phyloP scores from a whole-genome alignment of 2,113 vertebrate species.

The Columbina picui region DNA sequence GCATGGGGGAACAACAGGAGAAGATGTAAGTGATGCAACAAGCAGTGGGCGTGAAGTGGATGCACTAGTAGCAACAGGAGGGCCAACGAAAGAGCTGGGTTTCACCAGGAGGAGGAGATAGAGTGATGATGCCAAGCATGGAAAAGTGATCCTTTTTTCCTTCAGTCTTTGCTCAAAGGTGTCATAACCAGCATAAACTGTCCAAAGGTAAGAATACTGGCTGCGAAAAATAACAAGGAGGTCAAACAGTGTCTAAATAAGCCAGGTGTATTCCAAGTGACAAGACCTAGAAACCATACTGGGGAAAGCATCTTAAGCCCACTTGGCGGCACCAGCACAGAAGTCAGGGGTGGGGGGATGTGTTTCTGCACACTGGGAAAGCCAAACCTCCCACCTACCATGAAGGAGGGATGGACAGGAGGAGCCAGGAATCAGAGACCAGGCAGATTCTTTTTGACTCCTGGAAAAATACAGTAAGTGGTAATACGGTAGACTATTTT shows the following conservation, averaged over 20 bases:
- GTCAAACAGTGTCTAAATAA: not conserved
- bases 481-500: constrained; percentile 7
- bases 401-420: not conserved
- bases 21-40: constrained; percentile 21
- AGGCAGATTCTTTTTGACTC: not conserved
- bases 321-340: fast-evolving
- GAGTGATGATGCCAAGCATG: not conserved
- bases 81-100: not conserved
- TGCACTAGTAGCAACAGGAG: not conserved
- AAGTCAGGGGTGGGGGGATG: not conserved
- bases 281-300: not conserved
- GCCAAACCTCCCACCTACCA: not conserved
- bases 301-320: not conserved
- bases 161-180: not conserved
- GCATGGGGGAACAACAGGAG: not conserved
- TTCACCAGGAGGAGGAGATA: not conserved
- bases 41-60: not conserved
- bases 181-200: not conserved
- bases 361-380: not conserved
- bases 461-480: constrained; percentile 36
- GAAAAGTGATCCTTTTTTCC: not conserved
- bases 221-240: not conserved
- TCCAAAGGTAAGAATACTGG: not conserved
- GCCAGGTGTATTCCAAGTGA: not conserved
- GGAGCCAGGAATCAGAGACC: not conserved